These are phyloP conservation scores for Notechis scutatus DNA, from an alignment of 2,113 vertebrate species.

Conservation along the genomic window DNA sequence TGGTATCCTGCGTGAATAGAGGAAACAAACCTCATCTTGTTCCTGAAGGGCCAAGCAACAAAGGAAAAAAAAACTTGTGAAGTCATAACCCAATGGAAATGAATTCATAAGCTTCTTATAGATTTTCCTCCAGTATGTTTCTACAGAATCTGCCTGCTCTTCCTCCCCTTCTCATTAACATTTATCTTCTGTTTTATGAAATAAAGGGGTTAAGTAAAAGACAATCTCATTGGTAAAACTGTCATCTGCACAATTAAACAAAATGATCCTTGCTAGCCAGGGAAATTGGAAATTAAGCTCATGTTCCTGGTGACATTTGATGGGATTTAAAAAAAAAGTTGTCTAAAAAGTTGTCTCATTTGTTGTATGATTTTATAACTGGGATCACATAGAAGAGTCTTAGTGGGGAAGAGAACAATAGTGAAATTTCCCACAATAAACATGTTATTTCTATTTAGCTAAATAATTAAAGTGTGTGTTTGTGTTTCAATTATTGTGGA, in stretches of 20 bases:
- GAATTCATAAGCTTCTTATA: not conserved
- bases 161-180: not conserved
- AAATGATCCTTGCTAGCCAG: too few species aligned
- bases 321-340: not conserved
- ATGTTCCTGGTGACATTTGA: too few species aligned
- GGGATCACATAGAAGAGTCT: not conserved
- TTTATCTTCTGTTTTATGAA: not conserved
- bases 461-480: not conserved
- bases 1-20: not conserved
- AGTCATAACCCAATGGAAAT: not conserved
- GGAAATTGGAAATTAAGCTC: too few species aligned
- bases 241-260: too few species aligned
- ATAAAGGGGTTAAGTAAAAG: not conserved
- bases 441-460: not conserved
- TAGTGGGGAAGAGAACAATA: not conserved
- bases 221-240: not conserved
- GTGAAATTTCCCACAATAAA: not conserved
- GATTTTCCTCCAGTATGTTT: not conserved
- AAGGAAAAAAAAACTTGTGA: not conserved
- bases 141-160: not conserved
- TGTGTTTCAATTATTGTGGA: not conserved
- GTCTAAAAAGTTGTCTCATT: not conserved
- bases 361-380: not conserved
- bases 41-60: not conserved
- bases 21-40: not conserved